Base-by-base conservation (phyloP, 2,888 invertebrate species). In the Heteromurus nitidus region DNA sequence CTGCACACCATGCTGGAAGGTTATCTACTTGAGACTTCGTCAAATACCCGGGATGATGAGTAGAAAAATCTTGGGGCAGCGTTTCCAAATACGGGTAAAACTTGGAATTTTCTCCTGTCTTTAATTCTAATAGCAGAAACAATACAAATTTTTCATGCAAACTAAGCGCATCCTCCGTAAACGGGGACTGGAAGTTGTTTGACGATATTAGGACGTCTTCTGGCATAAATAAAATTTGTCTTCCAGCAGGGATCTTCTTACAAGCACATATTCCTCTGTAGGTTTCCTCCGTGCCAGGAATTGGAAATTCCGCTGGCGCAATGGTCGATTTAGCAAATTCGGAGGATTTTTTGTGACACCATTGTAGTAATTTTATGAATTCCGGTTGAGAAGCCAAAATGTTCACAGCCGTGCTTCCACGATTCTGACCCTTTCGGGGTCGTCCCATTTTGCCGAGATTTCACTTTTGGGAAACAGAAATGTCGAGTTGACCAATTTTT, bases 61-160 rank as follows among this genome's bases (percentile, higher is more conserved):
- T 92, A 69, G 92, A 91, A 87, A 94, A 94, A 81, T 89, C 88
- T 85, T 88, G 88, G 0, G 96, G 96, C 85, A 96, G 90, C 82
- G 93, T 92, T 84, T 92, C 90, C 74, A 96, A 89, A 88, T 95
- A 96, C 64, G 91, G 89, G 87, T 89, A 89, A 92, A 93, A 94
- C 70, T 89, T 89, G 0, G 93, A 93, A 24, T 89, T n/a, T n/a
- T 85, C 9, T 88, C 86, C 3, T 22, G 13, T 87, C 92, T 90
- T 87, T 93, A 91, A 86, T 88, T 95, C 93, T 88, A 92, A 92
- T 53, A 93, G 89, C 42, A 97, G 89, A 90, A 94, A 97, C 82
- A 94, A 90, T 3, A 94, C 92, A 85, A 97, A 89, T 26, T 95
- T 89, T 82, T 94, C 92, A 87, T 95, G 95, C 86, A 94, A 93